phyloP scores from a whole-genome alignment of 2,113 vertebrate genomes.

The Struthidea cinerea region DNA sequence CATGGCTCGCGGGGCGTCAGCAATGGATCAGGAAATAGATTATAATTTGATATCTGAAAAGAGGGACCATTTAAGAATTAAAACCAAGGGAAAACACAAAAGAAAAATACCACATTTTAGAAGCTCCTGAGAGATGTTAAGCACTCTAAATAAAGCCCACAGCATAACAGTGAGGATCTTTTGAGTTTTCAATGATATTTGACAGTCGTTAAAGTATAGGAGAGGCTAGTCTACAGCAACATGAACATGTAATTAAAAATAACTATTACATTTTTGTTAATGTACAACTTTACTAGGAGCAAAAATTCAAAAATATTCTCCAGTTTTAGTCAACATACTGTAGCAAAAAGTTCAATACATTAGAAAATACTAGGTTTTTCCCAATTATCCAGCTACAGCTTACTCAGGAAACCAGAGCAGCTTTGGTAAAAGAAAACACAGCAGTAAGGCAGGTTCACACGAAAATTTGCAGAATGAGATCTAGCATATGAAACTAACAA shows the following conservation, averaged over 20 bases:
- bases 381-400: neutral
- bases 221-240: neutral
- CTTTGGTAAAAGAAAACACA: neutral
- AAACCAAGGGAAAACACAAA: conserved; percentile 67
- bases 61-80: conserved; percentile 77
- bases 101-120: conserved; percentile 48
- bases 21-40: conserved; percentile 73
- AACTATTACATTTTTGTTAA: neutral
- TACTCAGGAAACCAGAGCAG: neutral
- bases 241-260: neutral
- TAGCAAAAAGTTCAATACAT: neutral
- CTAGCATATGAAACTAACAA: neutral
- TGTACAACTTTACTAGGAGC: neutral
- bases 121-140: neutral
- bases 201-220: neutral
- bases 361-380: neutral
- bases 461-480: neutral
- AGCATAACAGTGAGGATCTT: neutral
- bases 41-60: conserved; percentile 82
- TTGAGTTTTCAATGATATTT: neutral
- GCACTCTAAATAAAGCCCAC: conserved; percentile 2
- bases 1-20: conserved; percentile 74
- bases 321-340: neutral
- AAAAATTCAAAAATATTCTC: neutral
- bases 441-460: neutral